Evolutionary conservation across 2,797 vertebrate species (phyloP).

Genomic region (Syndactyla subalaris): DNA sequence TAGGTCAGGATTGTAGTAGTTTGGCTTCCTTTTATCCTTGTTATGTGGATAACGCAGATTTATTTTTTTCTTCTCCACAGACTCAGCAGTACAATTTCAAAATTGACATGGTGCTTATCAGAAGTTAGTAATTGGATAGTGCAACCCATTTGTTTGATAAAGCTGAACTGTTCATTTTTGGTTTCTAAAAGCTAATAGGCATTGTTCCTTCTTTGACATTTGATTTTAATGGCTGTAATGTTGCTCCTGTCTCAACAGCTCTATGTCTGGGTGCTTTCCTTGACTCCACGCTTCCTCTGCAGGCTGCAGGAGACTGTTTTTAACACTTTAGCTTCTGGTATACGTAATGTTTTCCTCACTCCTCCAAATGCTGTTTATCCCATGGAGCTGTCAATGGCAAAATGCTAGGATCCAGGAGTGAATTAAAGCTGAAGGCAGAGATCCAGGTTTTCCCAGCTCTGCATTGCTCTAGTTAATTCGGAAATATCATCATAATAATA

Average conservation of each 20-base stretch:
- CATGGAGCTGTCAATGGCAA: not conserved
- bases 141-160: constrained; percentile 72
- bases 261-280: constrained; percentile 49
- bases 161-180: constrained; percentile 53
- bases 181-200: constrained; percentile 70
- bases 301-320: constrained; percentile 18
- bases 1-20: constrained; percentile 47
- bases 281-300: constrained; percentile 1
- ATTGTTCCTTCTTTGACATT: constrained; percentile 65
- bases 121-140: constrained; percentile 67
- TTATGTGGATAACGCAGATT: constrained; percentile 44
- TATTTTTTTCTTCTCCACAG: constrained; percentile 32
- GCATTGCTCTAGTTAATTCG: not conserved
- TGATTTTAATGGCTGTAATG: constrained; percentile 74
- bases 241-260: constrained; percentile 67
- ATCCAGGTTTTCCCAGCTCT: not conserved
- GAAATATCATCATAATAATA: not conserved
- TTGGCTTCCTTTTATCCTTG: constrained; percentile 52
- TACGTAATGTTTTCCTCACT: not conserved
- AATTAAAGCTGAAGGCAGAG: not conserved
- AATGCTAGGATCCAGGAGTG: not conserved
- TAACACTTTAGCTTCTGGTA: constrained; percentile 55
- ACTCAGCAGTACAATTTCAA: constrained; percentile 52
- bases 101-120: constrained; percentile 65
- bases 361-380: not conserved